A percentile compares a stretch with the other conserved stretches of the same genome.
Conservation (phyloP, 1,140 invertebrate species). For the Pectinophora gossypiella region DNA sequence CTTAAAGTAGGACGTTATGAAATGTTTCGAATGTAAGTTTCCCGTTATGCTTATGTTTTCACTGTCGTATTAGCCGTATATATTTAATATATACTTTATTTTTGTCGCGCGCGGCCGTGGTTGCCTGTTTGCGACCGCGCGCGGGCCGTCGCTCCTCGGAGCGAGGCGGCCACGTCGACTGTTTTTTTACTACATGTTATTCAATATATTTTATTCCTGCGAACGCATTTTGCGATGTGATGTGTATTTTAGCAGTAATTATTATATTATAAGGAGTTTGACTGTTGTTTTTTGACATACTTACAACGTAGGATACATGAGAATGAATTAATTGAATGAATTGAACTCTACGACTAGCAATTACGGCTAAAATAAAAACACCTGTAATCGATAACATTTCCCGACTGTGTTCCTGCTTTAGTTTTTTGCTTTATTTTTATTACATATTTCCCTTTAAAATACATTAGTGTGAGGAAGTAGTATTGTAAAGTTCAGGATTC, state of each 20-base stretch:
- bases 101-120: conserved; percentile 58
- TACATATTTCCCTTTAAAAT: conserved; percentile 71
- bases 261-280: conserved; percentile 77
- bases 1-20: conserved; percentile 76
- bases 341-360: conserved; percentile 67
- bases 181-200: conserved; percentile 83
- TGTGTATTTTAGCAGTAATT: conserved; percentile 87
- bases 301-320: conserved; percentile 71
- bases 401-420: conserved; percentile 75
- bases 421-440: conserved; percentile 74
- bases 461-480: conserved; percentile 71
- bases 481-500: conserved; percentile 71
- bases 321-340: conserved; percentile 69
- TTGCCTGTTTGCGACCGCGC: conserved; percentile 72
- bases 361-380: conserved; percentile 77
- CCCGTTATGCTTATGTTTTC: conserved; percentile 75
- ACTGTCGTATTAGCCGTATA: conserved; percentile 69
- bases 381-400: conserved; percentile 76
- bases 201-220: conserved; percentile 87
- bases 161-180: conserved; percentile 66
- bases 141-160: conserved; percentile 15
- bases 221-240: conserved; percentile 88
- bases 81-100: conserved; percentile 69
- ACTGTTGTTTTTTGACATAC: conserved; percentile 75
- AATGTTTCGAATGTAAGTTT: conserved; percentile 76